Evolutionary conservation across 2,113 vertebrate genomes (phyloP), one percentile per base, ranked within the genome.

Genomic region (Corythaeola cristata): DNA sequence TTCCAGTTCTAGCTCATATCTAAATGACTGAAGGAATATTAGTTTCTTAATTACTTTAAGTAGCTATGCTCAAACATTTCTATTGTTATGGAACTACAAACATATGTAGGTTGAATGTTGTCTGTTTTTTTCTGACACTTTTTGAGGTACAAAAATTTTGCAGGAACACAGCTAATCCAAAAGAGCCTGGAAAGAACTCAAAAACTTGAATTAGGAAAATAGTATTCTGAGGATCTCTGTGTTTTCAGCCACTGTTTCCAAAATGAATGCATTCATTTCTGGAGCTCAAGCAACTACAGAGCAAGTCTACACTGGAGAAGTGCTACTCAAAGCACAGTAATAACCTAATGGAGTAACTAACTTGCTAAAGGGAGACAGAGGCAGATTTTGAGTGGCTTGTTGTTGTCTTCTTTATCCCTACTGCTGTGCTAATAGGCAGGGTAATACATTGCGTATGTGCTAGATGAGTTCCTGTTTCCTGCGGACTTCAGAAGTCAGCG

Each of bases 391-490:
- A 37, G 26, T 8, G 23, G 7, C 21, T 80, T 37, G 3, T n/a
- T 64, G 41, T 32, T 5, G 1, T 15, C 15, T 3, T 41, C 32
- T 73, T 79, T 49, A 53, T 33, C 18, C 15, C 14, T 39, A 4
- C 23, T 44, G 3, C 66, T 87, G 45, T 90, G 68, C 30, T 77
- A 39, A 33, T 32, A 50, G 15, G 22, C n/a, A 63, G 45, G 12
- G 14, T 28, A 23, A 21, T 52, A 12, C 4, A 0, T 9, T 58
- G 22, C 2, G 0, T 33, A 45, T 37, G 12, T 59, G 35, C n/a
- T 67, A 22, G 37, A 8, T 45, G 23, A 11, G 3, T 67, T 74
- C 53, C 56, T 59, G 6, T 79, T 88, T 63, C 17, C 67, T 55
- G 22, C 21, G 49, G 56, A 9, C 47, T 68, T 90, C n/a, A 20